Evolutionary conservation across 2,797 vertebrate species (phyloP).

Genomic region (Onychomys leucogaster): DNA sequence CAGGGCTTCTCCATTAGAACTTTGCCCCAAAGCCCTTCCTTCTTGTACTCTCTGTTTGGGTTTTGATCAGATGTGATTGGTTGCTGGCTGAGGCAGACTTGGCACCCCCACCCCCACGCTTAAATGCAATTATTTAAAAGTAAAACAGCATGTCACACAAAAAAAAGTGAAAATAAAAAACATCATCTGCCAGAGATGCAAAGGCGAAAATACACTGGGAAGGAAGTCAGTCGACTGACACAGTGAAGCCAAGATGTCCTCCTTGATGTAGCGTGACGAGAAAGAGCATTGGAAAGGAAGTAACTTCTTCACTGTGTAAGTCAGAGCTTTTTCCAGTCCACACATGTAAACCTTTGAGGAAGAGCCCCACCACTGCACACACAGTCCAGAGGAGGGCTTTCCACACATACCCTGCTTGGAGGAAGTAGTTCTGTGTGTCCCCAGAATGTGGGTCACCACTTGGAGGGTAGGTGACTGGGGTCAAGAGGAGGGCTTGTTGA

Average conservation of each 20-base stretch:
- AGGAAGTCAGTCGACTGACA: neutral
- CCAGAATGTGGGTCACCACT: too few species aligned
- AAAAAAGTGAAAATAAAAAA: neutral
- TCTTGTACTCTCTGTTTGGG: neutral
- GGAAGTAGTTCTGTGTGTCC: neutral
- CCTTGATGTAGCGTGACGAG: neutral
- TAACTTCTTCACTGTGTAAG: neutral
- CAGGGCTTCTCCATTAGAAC: neutral
- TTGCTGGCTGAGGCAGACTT: neutral
- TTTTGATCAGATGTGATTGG: neutral
- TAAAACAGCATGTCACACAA: neutral
- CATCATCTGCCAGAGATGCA: neutral
- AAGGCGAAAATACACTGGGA: neutral
- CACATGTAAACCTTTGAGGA: neutral
- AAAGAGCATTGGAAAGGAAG: neutral
- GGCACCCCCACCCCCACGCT: neutral
- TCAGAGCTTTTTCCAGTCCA: neutral
- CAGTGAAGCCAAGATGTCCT: neutral
- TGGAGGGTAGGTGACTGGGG: neutral
- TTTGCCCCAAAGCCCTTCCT: neutral
- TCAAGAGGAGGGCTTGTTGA: neutral
- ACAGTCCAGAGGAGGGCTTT: neutral
- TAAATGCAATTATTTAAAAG: neutral
- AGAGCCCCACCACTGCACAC: accelerated
- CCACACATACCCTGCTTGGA: accelerated